Evolutionary conservation across 2,888 invertebrate genomes (phyloP).

Genomic region (Xestobium rufovillosum): DNA sequence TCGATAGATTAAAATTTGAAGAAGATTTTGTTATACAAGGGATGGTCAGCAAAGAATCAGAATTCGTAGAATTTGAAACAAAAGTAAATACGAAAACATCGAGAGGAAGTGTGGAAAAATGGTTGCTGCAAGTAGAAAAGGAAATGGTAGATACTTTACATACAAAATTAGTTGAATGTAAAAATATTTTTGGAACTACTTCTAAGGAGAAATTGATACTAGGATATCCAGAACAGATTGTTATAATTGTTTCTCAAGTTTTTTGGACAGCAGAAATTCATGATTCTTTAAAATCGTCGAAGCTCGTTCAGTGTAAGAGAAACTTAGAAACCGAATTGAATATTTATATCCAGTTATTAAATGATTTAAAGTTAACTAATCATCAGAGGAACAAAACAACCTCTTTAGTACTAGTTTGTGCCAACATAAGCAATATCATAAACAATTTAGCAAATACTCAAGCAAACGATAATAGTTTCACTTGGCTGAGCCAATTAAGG

Average conservation of each 20-base stretch:
- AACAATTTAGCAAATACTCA: constrained; percentile 55
- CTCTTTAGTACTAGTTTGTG: constrained; percentile 69
- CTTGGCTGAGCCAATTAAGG: constrained; percentile 70
- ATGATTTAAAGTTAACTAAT: constrained; percentile 56
- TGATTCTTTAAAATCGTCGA: constrained; percentile 53
- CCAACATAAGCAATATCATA: constrained; percentile 71
- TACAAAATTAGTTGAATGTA: constrained; percentile 4
- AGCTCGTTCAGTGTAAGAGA: constrained; percentile 48
- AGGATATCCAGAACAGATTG: constrained; percentile 63
- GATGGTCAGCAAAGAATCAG: constrained; percentile 65
- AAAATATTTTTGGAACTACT: constrained; percentile 7
- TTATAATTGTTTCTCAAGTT: constrained; percentile 63
- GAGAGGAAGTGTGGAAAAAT: constrained; percentile 70
- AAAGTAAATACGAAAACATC: constrained; percentile 57
- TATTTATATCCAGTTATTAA: constrained; percentile 61
- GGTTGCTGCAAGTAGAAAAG: constrained; percentile 71
- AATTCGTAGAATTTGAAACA: constrained; percentile 56
- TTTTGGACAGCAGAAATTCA: constrained; percentile 72
- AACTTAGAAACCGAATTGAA: constrained; percentile 53
- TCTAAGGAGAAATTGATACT: constrained; percentile 46
- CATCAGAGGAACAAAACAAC: constrained; percentile 63
- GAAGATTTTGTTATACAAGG: constrained; percentile 58
- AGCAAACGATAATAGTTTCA: constrained; percentile 62
- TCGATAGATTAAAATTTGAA: no score
- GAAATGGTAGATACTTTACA: constrained; percentile 55